These are phyloP conservation scores for Pelusios castaneus DNA, from an alignment of 2,113 vertebrate species.

Conservation along the genomic window DNA sequence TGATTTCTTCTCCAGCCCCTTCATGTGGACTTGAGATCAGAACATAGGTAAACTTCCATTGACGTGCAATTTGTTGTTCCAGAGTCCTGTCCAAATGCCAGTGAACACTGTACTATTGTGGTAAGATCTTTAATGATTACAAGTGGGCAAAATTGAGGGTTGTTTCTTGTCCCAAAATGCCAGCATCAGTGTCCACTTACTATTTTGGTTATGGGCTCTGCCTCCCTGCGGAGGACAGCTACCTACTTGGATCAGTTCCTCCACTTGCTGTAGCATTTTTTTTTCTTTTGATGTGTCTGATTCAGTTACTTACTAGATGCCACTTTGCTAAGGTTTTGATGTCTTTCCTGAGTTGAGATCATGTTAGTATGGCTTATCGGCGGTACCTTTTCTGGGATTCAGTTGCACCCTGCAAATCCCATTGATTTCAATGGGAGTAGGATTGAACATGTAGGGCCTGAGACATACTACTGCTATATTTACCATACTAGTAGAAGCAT, in stretches of 20 bases:
- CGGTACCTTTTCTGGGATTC: neutral
- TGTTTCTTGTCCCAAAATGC: neutral
- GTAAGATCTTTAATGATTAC: too few relatives aligned
- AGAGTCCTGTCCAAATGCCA: too few relatives aligned
- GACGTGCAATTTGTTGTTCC: too few relatives aligned
- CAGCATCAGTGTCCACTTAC: neutral
- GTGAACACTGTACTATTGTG: too few relatives aligned
- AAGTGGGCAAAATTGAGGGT: neutral
- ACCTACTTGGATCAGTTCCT: neutral
- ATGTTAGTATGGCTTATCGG: neutral
- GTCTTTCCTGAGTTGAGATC: neutral
- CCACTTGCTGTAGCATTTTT: neutral
- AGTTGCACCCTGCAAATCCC: neutral
- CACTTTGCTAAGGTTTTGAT: neutral
- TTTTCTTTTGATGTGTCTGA: neutral
- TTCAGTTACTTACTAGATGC: neutral
- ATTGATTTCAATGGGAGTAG: neutral
- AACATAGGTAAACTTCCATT: too few relatives aligned
- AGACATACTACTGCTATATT: neutral
- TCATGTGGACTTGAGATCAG: neutral
- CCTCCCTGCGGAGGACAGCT: neutral
- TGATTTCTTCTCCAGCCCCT: neutral
- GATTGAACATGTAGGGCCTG: neutral
- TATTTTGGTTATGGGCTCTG: neutral
- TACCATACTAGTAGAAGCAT: neutral